Evolutionary conservation across 2,113 vertebrate species (phyloP), one percentile per base, ranked within the genome.

Genomic region (Ameiurus melas): DNA sequence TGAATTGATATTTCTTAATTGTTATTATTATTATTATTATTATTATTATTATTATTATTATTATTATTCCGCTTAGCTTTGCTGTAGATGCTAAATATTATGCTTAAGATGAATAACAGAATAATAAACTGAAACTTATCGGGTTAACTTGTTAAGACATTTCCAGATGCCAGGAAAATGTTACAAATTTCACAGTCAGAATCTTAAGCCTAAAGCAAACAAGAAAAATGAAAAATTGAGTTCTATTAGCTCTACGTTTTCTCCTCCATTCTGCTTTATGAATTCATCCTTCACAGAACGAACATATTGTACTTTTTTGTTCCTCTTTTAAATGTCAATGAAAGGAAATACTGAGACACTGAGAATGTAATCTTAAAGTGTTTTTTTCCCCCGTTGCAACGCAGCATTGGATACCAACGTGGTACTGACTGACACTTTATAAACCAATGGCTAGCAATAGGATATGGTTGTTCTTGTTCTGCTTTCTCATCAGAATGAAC

Each of bases 301-400:
- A 47, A 55, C n/a, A n/a, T 53, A 55, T 30, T 79, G 16, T 30
- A 5, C 20, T 30, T 36, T 82, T 47, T 62, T n/a, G n/a, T 60
- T 25, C 57, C 57, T 82, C 33, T 39, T 82, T 82, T 39, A 58
- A 58, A 82, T 30, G 55, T 82, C 79, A 82, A 25, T 36, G 47
- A 53, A 79, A 53, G 77, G 77, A 79, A 79, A 79, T n/a, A n/a
- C 77, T 30, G 20, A 60, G 79, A 25, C 12, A 16, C 30, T 5
- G 17, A 81, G 30, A 53, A 55, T 8, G n/a, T 33, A 81, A 30
- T 33, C 33, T 81, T 57, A 9, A 19, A 22, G 79, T 57, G 53
- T 57, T 58, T 58, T 51, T 51, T 47, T 7, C 6, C 43, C 19
- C 22, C 3, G 6, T 55, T 30, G 78, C 51, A 30, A 51, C 17